Evolutionary conservation across 2,888 invertebrate genomes (phyloP).

Genomic region (Blastobasis adustella): DNA sequence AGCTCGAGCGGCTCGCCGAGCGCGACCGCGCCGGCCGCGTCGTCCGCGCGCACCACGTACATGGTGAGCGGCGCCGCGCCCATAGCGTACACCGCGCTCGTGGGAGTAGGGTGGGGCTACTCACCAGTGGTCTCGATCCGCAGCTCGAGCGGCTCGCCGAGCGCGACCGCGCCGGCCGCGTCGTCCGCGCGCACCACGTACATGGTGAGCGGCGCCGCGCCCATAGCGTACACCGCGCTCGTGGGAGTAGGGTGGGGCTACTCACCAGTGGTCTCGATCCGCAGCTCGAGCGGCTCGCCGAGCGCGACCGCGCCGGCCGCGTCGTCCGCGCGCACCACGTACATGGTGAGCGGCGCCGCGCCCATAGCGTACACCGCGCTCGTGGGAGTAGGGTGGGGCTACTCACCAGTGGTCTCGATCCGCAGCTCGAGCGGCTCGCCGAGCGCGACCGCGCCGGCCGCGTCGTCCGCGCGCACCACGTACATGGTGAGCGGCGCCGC

Average conservation of each 20-base stretch:
- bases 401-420: slow-evolving; percentile 51
- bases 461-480: slow-evolving; percentile 44
- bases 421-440: slow-evolving; percentile 59
- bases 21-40: slow-evolving; percentile 40
- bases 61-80: too few species aligned
- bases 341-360: slow-evolving; percentile 49
- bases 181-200: slow-evolving; percentile 50
- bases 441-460: slow-evolving; percentile 43
- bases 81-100: too few species aligned
- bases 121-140: slow-evolving; percentile 55
- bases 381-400: slow-evolving; percentile 28
- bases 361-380: slow-evolving; percentile 52
- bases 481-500: slow-evolving; percentile 52
- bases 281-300: slow-evolving; percentile 56
- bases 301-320: slow-evolving; percentile 45
- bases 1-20: slow-evolving; percentile 61
- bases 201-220: slow-evolving; percentile 45
- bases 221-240: slow-evolving; percentile 51
- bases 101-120: not conserved
- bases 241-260: slow-evolving; percentile 29
- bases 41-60: slow-evolving; percentile 53
- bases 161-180: slow-evolving; percentile 40
- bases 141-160: slow-evolving; percentile 59
- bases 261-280: slow-evolving; percentile 54
- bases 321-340: slow-evolving; percentile 46